Percentiles rank a stretch among this genome's conserved stretches.
Evolutionary conservation across 2,797 vertebrate genomes (phyloP).

Genomic region (Sandelia bainsii): DNA sequence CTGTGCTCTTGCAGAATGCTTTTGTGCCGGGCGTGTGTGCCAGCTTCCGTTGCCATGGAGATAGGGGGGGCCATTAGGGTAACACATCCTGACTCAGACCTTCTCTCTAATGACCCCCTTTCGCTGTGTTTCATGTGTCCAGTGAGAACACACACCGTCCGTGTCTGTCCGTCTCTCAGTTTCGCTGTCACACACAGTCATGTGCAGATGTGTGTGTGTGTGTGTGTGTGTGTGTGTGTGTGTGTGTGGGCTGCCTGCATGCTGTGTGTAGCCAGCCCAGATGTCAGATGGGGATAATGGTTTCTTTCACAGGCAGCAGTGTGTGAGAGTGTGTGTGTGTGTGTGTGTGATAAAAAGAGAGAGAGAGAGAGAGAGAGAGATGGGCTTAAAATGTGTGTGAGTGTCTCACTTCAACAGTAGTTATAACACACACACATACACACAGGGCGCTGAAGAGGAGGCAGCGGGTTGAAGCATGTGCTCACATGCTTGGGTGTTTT

Average conservation of each 20-base stretch:
- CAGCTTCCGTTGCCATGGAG: slow-evolving; percentile 77
- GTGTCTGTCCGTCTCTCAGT: slow-evolving; percentile 24
- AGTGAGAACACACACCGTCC: slow-evolving; percentile 26
- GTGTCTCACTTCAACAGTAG: slow-evolving; percentile 49
- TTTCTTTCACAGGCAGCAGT: slow-evolving; percentile 70
- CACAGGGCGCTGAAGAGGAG: slow-evolving; percentile 23
- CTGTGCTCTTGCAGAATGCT: slow-evolving; percentile 82
- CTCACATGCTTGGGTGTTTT: slow-evolving; percentile 34
- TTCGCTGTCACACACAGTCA: slow-evolving; percentile 29
- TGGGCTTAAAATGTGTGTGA: neutral
- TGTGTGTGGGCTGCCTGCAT: slow-evolving; percentile 52
- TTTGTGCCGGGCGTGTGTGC: slow-evolving; percentile 80
- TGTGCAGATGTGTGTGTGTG: slow-evolving; percentile 33
- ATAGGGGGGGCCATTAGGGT: slow-evolving; percentile 64
- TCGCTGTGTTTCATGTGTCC: slow-evolving; percentile 34
- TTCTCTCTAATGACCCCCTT: slow-evolving; percentile 69
- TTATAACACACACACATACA: slow-evolving; percentile 41
- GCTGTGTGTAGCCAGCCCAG: slow-evolving; percentile 62
- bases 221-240: slow-evolving; percentile 22
- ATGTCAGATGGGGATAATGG: slow-evolving; percentile 76
- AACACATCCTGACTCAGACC: slow-evolving; percentile 76
- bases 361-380: slow-evolving; percentile 7
- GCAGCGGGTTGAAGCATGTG: slow-evolving; percentile 21
- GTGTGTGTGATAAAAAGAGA: neutral
- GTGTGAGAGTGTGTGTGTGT: slow-evolving; percentile 35